Evolutionary conservation across 2,888 invertebrate species (phyloP), one percentile per base, ranked within the genome.

Genomic region (Encarsia formosa): DNA sequence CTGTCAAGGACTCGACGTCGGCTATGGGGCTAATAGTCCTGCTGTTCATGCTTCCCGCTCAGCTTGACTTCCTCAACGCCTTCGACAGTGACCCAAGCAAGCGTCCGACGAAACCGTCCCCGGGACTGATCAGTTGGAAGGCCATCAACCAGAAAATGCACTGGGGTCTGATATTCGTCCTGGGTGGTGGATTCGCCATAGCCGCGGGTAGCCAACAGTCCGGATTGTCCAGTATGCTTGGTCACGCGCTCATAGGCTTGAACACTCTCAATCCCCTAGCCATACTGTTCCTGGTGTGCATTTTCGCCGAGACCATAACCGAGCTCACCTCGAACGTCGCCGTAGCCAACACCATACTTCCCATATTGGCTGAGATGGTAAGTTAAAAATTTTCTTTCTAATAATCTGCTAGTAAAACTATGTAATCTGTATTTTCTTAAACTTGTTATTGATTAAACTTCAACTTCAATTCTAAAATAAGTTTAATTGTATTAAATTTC

Each of bases 251-350:
- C 26, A 77, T 78, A 38, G 84, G 82, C 0, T 77, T 93, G 2
- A 76, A 81, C 11, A 79, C 78, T 0, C 76, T 89, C 56, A 81
- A 83, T 11, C 78, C 82, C 5, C 73, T 82, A 34, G 72, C 83
- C 11, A 84, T 93, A 29, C 77, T 93, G 51, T 73, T 91, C 23
- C 82, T 91, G 4, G 84, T 93, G 13, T 85, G 88, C 54, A 63
- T 87, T 3, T 83, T 91, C 38, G 87, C 91, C 0, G 87, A 91
- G 61, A 79, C 86, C 60, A 78, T 91, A 50, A 96, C 95, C 0
- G 93, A 95, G 73, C 86, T 95, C 66, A 90, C 92, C 1, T 88
- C 90, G 26, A 95, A 95, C 70, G 90, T 92, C 1, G 93, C 94
- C 39, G 88, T 91, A 32, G 91, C 92, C 1, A 92, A 90, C 65